phyloP scores from a whole-genome alignment of 2,888 invertebrate species.

The Muschampia plurimacula region DNA sequence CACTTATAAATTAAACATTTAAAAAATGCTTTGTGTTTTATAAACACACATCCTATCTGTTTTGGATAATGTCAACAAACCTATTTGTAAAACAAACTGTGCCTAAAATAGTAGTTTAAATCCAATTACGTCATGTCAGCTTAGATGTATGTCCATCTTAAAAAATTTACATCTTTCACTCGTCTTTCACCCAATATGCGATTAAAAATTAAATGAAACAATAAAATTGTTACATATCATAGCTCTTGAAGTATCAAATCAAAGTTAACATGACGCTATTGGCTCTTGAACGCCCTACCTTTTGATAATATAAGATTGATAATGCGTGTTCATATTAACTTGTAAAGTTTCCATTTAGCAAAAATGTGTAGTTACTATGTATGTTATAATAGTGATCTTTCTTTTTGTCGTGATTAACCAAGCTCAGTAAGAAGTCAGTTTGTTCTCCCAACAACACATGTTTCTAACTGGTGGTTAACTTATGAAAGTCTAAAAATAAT shows the following conservation, averaged over 20 bases:
- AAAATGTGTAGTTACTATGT: conserved; percentile 25
- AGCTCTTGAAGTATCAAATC: background rate
- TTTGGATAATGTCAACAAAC: background rate
- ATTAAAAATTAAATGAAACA: background rate
- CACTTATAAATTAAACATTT: too few relatives aligned
- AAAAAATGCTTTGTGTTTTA: conserved; percentile 6
- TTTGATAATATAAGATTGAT: conserved; percentile 27
- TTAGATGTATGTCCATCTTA: background rate
- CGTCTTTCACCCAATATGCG: background rate
- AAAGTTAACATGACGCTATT: conserved; percentile 1
- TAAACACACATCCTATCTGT: conserved; percentile 11
- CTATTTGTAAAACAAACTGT: conserved; percentile 5
- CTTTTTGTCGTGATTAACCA: background rate
- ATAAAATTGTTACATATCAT: conserved; percentile 10
- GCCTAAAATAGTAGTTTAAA: conserved; percentile 10
- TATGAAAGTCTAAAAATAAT: too few relatives aligned
- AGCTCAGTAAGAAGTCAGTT: conserved; percentile 4
- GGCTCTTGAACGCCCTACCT: conserved; percentile 22
- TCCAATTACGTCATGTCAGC: background rate
- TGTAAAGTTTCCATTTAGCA: conserved; percentile 33
- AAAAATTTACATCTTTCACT: background rate
- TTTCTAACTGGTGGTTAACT: too few relatives aligned
- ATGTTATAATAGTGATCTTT: background rate
- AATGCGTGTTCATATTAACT: conserved; percentile 28
- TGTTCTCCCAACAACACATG: too few relatives aligned